Evolutionary conservation across 2,797 vertebrate genomes (phyloP).

Genomic region (Rhinophrynus dorsalis): DNA sequence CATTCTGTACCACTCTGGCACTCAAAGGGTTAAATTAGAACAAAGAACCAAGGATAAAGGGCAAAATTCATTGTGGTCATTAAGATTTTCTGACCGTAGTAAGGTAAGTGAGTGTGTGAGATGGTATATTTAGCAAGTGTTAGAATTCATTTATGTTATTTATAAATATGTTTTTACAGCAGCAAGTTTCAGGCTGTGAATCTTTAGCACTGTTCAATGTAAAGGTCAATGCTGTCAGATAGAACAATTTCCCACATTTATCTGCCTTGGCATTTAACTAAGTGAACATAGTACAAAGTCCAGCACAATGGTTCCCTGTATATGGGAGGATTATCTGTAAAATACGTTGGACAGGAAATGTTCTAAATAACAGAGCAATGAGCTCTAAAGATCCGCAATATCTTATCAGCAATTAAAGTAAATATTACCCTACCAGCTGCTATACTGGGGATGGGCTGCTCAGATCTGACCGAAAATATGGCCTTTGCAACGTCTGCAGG

Average conservation of each 20-base stretch:
- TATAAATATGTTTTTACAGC: no score
- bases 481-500: no score
- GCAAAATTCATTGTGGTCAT: no score
- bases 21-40: no score
- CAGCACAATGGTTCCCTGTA: conserved; percentile 28
- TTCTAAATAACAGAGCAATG: conserved; percentile 23
- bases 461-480: background rate
- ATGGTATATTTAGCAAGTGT: no score
- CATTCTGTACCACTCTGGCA: no score
- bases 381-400: background rate
- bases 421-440: conserved; percentile 41
- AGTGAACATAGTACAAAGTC: conserved; percentile 14
- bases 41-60: no score
- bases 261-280: conserved; percentile 1
- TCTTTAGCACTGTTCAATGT: background rate
- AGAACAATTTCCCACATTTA: conserved; percentile 18
- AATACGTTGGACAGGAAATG: conserved; percentile 30
- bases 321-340: conserved; percentile 10
- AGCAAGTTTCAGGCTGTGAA: background rate
- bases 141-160: no score
- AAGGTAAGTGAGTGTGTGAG: no score
- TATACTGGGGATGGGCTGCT: background rate
- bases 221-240: conserved; percentile 29
- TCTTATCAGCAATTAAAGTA: conserved; percentile 38
- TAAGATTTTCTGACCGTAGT: no score